Evolutionary conservation across 2,797 vertebrate species (phyloP), one percentile per base, ranked within the genome.

Genomic region (Melopsittacus undulatus): DNA sequence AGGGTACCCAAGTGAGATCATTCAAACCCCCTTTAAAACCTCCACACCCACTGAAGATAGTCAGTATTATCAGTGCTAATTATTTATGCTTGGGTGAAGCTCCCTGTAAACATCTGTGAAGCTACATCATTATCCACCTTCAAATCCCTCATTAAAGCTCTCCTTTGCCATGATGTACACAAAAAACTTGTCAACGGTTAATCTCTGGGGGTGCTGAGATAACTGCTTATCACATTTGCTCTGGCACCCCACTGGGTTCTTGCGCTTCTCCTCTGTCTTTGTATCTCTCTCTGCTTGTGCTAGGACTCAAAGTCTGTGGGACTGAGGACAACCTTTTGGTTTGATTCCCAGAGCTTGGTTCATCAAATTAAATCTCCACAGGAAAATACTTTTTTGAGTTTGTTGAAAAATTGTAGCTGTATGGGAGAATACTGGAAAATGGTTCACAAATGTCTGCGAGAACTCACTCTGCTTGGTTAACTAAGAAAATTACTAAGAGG

Each of bases 221-320:
- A 83, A 76, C 8, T 49, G 18, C 30, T 83, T 18, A 2, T 63
- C n/a, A 7, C 20, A 11, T 12, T 69, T 69, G 32, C 17, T 74
- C 1, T 3, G 10, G 10, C 1, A 0, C 45, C 29, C 15, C 26
- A 13, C 4, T 16, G 21, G 5, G 21, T 90, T 49, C 42, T 66
- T n/a, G 36, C 3, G 6, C 45, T 70, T 81, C 21, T 30, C 21
- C 20, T 62, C 42, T 61, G 38, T 23, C 20, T 84, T 67, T 64
- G 8, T 1, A 0, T 21, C 29, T 9, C 8, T 62, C 36, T n/a
- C 52, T 46, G 15, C 27, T 87, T 69, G 9, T 63, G 26, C 29
- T 38, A 36, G 22, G 64, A 38, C 5, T 79, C 29, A 22, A 69
- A 27, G 40, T 21, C 66, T 30, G 7, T 43, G 49, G 11, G 49